Base-by-base conservation (phyloP, 2,797 vertebrate genomes). In the Myiothlypis coronata region DNA sequence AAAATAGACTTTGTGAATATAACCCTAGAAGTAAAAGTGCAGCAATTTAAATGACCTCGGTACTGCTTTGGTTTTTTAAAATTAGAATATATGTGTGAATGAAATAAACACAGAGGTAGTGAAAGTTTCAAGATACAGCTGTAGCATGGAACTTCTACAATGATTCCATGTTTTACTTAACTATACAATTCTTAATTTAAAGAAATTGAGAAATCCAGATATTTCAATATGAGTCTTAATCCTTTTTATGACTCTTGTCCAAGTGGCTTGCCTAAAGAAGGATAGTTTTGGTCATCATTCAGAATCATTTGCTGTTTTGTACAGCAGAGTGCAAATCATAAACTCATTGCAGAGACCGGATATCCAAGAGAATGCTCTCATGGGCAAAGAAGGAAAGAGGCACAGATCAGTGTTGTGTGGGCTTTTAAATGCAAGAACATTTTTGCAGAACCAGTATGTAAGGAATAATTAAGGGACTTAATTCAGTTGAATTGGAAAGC, bases 1-100 rank as follows among this genome's bases (percentile, higher is more conserved):
- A 97, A 98, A 98, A 98, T 98, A 98, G 96, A 97, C 87, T 92
- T 78, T 74, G 96, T 97, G 96, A 97, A 83, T 96, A 78, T 97
- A 97, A 96, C 96, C 86, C 86, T 94, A 60, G 90, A 95, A 94
- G 89, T 91, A 77, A 84, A 95, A 94, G 88, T 96, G 68, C 87
- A 97, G 83, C 92, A 80, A 34, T 93, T 93, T 69, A 76, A 93
- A 67, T 96, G 50, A 80, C 95, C 94, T 96, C 72, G 46, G 89
- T 86, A 71, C 91, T 82, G 34, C 64, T 86, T 49, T 37, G 26
- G 26, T 93, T 93, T 93, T 90, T 92, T 82, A 3, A 46, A 90
- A 12, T 87, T 61, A 49, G 61, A 69, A 79, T 80, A 32, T 68
- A 43, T 46, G 22, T 37, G 52, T 91, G 75, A 96, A 94, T 80